Conservation (phyloP, 1,140 invertebrate species). For the Apis florea region DNA sequence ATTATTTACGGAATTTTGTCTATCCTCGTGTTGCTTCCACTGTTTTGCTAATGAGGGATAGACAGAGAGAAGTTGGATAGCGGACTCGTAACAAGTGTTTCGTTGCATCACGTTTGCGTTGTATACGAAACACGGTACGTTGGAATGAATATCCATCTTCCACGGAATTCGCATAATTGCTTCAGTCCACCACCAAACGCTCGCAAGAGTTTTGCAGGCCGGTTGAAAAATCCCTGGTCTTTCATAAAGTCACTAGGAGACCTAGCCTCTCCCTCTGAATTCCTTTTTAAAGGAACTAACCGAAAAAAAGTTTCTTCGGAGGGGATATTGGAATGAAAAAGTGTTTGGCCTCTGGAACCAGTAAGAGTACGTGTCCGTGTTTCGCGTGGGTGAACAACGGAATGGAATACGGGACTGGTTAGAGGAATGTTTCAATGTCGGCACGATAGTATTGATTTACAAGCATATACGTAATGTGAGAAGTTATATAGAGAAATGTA, state of each 20-base stretch:
- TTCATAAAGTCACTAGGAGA: neutral
- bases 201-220: neutral
- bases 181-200: slow-evolving; percentile 36
- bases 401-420: slow-evolving; percentile 1
- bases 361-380: neutral
- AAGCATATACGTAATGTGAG: neutral
- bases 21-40: neutral
- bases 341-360: neutral
- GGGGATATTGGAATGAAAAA: neutral
- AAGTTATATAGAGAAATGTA: neutral
- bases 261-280: neutral
- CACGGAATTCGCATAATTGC: slow-evolving; percentile 57
- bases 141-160: slow-evolving; percentile 52
- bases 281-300: neutral
- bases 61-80: neutral
- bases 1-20: slow-evolving; percentile 36
- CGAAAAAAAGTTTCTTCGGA: slow-evolving; percentile 11
- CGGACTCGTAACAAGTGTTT: slow-evolving; percentile 22
- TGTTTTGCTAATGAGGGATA: slow-evolving; percentile 34
- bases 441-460: slow-evolving; percentile 24
- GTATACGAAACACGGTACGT: slow-evolving; percentile 27
- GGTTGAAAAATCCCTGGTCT: neutral
- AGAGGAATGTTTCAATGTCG: neutral
- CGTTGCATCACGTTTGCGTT: slow-evolving; percentile 17
- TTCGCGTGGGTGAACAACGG: neutral